Evolutionary conservation across 1,140 invertebrate species (phyloP), one percentile per base, ranked within the genome.

Genomic region (Branchinecta lynchi): DNA sequence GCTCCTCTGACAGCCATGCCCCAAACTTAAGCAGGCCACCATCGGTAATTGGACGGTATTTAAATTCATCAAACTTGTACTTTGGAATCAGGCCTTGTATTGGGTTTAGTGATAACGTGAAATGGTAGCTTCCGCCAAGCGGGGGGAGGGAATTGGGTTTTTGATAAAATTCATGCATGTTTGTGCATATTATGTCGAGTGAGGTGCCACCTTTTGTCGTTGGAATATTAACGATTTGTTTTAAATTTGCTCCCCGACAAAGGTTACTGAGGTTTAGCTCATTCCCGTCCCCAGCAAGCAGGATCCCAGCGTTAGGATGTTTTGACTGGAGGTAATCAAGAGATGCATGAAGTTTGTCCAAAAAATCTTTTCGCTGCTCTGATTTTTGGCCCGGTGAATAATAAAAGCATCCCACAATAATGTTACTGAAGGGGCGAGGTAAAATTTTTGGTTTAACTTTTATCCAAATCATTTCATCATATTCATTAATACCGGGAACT

Each of bases 131-230:
- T 12, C 51, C 51, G 17, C 51, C 51, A 60, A 60, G 51, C 17
- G 17, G 51, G 17, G 51, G 51, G 12, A 60, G 51, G 51, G 51
- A 60, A 60, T 60, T 60, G 51, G 51, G 51, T 60, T 20, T 60
- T 60, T 60, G 51, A 60, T 60, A 60, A 20, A 20, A 60, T 60
- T 60, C 51, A 60, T 60, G 51, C 51, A 60, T 60, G 51, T 60
- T 60, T 60, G 17, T 12, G 17, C 51, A 60, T 15, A 60, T 60
- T 15, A 3, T 60, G 51, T 20, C 51, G 17, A 60, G 51, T 12
- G 51, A 60, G 6, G 51, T 60, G 17, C 51, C 51, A 60, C 12
- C 51, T 60, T 60, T 60, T 60, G 51, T 60, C 12, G 51, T 60
- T 60, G 51, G 6, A 60, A 60, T 60, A 60, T 60, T 60, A 60